These are phyloP conservation scores for Sebastes oblongus DNA, from an alignment of 2,797 vertebrate species.

Conservation along the genomic window DNA sequence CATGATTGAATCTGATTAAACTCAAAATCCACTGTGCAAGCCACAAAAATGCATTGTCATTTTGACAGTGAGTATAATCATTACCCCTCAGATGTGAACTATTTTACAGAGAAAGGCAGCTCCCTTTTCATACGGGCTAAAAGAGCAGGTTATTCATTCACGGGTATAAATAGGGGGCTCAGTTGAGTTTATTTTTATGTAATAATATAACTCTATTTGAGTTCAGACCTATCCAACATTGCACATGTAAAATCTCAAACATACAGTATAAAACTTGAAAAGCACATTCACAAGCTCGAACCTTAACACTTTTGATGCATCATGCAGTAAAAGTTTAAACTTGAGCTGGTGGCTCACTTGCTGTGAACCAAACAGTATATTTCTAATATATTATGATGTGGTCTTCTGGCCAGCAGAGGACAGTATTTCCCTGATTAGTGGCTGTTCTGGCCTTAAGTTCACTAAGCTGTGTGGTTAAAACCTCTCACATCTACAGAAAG, in stretches of 20 bases:
- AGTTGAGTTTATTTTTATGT: neutral
- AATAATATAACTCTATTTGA: neutral
- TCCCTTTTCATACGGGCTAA: neutral
- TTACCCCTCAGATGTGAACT: neutral
- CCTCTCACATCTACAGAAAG: neutral
- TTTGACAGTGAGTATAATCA: neutral
- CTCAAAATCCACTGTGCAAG: neutral
- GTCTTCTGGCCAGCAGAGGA: conserved; percentile 42
- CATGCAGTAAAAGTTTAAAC: neutral
- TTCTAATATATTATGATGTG: neutral
- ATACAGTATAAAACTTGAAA: neutral
- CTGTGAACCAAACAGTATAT: neutral
- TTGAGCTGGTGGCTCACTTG: too few species aligned
- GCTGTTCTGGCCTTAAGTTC: neutral
- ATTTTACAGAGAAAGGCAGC: neutral
- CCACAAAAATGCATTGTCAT: neutral
- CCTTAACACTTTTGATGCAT: neutral
- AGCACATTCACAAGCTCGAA: neutral
- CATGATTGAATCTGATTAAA: neutral
- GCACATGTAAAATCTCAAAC: too few species aligned
- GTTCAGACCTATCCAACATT: too few species aligned
- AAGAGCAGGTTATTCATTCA: neutral
- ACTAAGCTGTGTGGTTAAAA: neutral
- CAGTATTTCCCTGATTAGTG: conserved; percentile 17
- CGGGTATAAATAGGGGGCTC: neutral